Conservation (phyloP, 2,888 invertebrate species). For the Tetranychus truncatus region DNA sequence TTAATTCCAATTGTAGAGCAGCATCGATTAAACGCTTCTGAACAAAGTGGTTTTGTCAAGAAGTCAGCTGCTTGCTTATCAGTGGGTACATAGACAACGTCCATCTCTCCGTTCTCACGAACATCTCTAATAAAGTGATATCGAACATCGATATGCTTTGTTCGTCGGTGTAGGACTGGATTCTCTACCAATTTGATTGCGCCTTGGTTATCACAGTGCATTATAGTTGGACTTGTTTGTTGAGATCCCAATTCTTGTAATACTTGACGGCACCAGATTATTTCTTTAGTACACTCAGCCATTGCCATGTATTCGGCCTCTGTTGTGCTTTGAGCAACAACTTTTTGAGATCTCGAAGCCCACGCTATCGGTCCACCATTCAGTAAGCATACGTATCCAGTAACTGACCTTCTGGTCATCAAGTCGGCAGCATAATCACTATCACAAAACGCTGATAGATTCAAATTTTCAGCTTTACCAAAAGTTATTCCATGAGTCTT, state of each 20-base stretch:
- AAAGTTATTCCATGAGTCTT: neutral
- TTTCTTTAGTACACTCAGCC: constrained; percentile 22
- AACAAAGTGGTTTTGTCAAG: too few relatives aligned
- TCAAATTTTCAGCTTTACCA: too few relatives aligned
- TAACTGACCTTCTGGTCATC: constrained; percentile 19
- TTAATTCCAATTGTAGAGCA: too few relatives aligned
- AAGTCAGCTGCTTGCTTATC: neutral
- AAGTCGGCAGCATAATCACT: constrained; percentile 25
- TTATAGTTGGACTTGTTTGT: constrained; percentile 23
- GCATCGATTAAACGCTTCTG: too few relatives aligned
- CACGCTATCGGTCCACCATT: neutral
- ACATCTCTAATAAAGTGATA: constrained; percentile 23
- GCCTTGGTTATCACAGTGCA: constrained; percentile 24
- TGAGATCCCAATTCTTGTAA: constrained; percentile 14
- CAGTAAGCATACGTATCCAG: constrained; percentile 15
- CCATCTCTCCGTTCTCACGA: constrained; percentile 7
- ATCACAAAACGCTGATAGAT: constrained; percentile 22
- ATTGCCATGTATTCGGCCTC: constrained; percentile 19
- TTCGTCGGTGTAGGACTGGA: constrained; percentile 20
- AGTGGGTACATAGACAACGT: constrained; percentile 11
- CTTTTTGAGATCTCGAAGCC: constrained; percentile 20
- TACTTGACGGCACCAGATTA: constrained; percentile 29
- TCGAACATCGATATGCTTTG: constrained; percentile 25
- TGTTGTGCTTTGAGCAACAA: neutral
- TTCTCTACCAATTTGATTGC: constrained; percentile 23